Percentiles rank a stretch among this genome's conserved stretches.
Conservation (phyloP, 2,888 invertebrate genomes). For the Taphrorychus bicolor region DNA sequence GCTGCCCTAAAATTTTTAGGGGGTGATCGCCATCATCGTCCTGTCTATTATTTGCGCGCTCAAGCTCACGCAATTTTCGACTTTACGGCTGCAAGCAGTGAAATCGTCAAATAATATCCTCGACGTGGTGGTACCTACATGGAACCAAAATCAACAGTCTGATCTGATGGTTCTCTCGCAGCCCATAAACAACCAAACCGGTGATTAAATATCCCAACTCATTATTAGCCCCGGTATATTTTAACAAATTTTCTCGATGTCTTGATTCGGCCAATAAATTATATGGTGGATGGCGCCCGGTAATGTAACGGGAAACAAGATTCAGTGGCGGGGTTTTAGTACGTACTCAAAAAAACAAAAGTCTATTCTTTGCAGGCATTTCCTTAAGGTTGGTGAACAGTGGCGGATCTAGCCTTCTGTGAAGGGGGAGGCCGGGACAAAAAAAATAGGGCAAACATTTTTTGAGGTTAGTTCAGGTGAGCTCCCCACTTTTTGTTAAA, state of each 20-base stretch:
- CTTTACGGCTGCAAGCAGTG: conserved; percentile 9
- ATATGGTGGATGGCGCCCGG: conserved; percentile 18
- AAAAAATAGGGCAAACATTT: too few relatives aligned
- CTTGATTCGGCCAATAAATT: conserved; percentile 34
- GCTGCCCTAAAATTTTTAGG: conserved; percentile 46
- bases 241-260: conserved; percentile 37
- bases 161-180: conserved; percentile 11
- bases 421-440: too few relatives aligned
- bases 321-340: neutral
- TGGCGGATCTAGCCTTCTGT: too few relatives aligned
- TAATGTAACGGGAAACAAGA: neutral
- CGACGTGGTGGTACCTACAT: too few relatives aligned
- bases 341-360: too few relatives aligned
- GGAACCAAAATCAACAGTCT: neutral
- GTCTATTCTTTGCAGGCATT: too few relatives aligned
- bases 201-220: conserved; percentile 30
- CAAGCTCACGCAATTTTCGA: conserved; percentile 21
- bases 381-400: too few relatives aligned
- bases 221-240: conserved; percentile 26
- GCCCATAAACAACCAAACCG: conserved; percentile 21
- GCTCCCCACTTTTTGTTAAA: too few relatives aligned
- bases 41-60: conserved; percentile 45
- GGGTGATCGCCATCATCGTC: conserved; percentile 47
- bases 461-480: too few relatives aligned
- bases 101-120: neutral